Percentiles rank a stretch among this genome's conserved stretches.
Evolutionary conservation across 30 jellyfish, hydroid and myxozoan species (phyloP).

Genomic region (Turritopsis dohrnii): DNA sequence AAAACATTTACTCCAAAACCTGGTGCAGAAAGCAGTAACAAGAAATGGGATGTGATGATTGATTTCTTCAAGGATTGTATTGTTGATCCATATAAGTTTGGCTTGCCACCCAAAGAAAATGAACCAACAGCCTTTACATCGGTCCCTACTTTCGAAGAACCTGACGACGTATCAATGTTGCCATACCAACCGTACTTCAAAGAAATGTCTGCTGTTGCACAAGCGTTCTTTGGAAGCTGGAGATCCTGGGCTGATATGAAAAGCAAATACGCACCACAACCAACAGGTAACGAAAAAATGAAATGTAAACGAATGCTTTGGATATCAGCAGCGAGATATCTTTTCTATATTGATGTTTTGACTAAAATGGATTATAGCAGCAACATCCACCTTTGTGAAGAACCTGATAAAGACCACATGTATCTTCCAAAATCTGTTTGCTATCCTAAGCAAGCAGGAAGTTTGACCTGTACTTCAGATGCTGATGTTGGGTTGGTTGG

Average conservation of each 20-base stretch:
- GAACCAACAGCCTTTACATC: not conserved
- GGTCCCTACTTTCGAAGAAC: conserved; percentile 1
- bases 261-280: not conserved
- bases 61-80: conserved; percentile 5
- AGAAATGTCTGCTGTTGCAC: not conserved
- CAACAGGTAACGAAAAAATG: not conserved
- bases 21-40: not conserved
- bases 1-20: not conserved
- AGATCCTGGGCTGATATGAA: not conserved
- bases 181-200: not conserved
- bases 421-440: not conserved
- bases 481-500: conserved; percentile 42
- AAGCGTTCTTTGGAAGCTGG: not conserved
- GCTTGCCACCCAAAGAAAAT: not conserved
- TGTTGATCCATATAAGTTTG: not conserved
- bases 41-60: not conserved
- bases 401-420: not conserved
- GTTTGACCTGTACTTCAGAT: conserved; percentile 41
- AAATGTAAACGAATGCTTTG: conserved; percentile 19
- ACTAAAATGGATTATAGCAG: not conserved
- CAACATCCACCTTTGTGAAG: not conserved
- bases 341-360: not conserved
- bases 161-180: not conserved
- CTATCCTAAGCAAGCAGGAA: conserved; percentile 22
- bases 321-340: conserved; percentile 32